Evolutionary conservation across 2,113 vertebrate species (phyloP).

Genomic region (Protobothrops mucrosquamatus): DNA sequence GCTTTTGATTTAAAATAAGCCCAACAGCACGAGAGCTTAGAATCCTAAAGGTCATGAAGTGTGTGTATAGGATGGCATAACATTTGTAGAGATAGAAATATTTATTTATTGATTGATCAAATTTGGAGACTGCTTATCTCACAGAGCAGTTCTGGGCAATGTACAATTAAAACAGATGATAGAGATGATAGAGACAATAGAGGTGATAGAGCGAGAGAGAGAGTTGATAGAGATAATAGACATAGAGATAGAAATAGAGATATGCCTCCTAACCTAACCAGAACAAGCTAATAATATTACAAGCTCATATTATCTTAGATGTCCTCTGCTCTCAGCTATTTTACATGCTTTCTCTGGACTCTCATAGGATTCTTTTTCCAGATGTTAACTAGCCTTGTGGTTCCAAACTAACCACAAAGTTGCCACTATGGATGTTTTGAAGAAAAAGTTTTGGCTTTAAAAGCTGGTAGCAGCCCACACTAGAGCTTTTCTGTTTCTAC

Average conservation of each 20-base stretch:
- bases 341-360: constrained; percentile 41
- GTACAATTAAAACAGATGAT: background rate
- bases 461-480: constrained; percentile 28
- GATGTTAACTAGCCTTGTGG: constrained; percentile 30
- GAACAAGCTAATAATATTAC: constrained; percentile 14
- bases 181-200: background rate
- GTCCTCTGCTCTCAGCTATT: constrained; percentile 28
- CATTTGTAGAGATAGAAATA: background rate
- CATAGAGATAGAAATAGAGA: background rate
- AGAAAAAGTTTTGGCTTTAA: constrained; percentile 31
- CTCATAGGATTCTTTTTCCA: constrained; percentile 55
- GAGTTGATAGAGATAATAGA: background rate
- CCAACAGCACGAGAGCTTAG: constrained; percentile 56
- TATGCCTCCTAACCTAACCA: background rate
- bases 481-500: background rate
- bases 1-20: constrained; percentile 73
- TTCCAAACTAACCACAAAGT: constrained; percentile 34
- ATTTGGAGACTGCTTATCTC: background rate
- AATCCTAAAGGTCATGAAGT: constrained; percentile 53
- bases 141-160: background rate
- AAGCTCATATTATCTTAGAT: constrained; percentile 15
- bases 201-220: background rate
- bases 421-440: constrained; percentile 37
- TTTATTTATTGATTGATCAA: background rate
- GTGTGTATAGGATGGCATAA: background rate